Evolutionary conservation across 2,888 invertebrate genomes (phyloP), one percentile per base, ranked within the genome.

Genomic region (Neoscelio sp.): DNA sequence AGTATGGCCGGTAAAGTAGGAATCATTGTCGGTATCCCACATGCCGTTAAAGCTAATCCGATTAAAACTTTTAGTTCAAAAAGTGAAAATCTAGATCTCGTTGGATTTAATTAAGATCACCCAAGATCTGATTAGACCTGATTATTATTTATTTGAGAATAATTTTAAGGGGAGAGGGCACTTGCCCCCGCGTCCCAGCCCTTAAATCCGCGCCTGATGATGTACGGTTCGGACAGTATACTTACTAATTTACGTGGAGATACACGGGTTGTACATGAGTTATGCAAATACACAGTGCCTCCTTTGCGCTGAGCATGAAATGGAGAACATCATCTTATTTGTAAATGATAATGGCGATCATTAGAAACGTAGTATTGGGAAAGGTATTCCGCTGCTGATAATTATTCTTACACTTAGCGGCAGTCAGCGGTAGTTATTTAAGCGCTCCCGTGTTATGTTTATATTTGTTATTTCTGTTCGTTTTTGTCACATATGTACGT

Each of bases 381-480:
- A 65, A 65, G 56, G 30, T 64, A 42, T 67, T 78, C 62, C 68
- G 68, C 56, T 64, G 70, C 64, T 48, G 76, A 81, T 83, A 85
- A 85, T 87, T 85, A 86, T 87, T 87, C 86, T 86, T 85, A 82
- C 86, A 87, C 86, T 87, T 87, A 87, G 83, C 87, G 74, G 81
- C 71, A 80, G 67, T 65, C 78, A 74, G 82, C n/a, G n/a, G n/a
- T n/a, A n/a, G n/a, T n/a, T n/a, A 82, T 85, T 81, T 81, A 84
- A 86, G 85, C 86, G 87, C 87, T 87, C 83, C 87, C 82, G 87
- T 87, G 85, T 87, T 84, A 77, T 85, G 82, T 85, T 87, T 87
- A 73, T 74, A 38, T 62, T 44, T 54, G 70, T 35, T 44, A 54
- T 62, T 67, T 67, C 33, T 50, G 23, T 20, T 15, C 33, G 20